Evolutionary conservation across 1,140 invertebrate genomes (phyloP), one percentile per base, ranked within the genome.

Genomic region (Drosophila ercepeae): DNA sequence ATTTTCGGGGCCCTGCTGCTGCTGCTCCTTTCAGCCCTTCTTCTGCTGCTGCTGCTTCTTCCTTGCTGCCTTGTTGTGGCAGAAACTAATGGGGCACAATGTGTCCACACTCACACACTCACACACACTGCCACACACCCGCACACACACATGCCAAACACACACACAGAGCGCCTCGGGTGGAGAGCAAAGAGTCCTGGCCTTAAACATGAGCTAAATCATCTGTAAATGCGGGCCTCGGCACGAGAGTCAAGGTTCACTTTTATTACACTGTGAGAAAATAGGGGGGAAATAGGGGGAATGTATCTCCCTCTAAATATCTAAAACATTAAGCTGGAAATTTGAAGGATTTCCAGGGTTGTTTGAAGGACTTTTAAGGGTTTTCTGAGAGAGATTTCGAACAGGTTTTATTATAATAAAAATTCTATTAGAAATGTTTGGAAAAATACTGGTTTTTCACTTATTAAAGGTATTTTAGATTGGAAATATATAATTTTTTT

Each of bases 131-230:
- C 3, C 34, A 13, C 44, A 49, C 55, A 19, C 9, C 7, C 13
- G 14, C 8, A 41, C 25, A 19, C 14, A 25, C 18, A 45, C 60
- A 68, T 42, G 32, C 42, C 14, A 25, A 13, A 45, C 60, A 68
- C 50, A 41, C 42, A 50, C 16, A 51, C 54, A 16, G 49, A 70
- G 3, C 39, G 45, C 41, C 61, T 36, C 48, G 67, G 53, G 54
- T 71, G 29, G 57, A 44, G 67, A 52, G 53, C 69, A 72, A 70
- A 59, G 29, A 52, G 60, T 57, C 49, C 73, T 79, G 78, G 74
- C 82, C 83, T 88, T 88, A 82, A 82, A 82, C 83, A 88, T 88
- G 83, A 78, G 83, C 83, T 88, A 78, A 88, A 88, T 88, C 82
- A 88, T 88, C 83, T 88, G 82, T 88, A 88, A 88, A 88, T 88